Conservation (phyloP, 2,888 invertebrate species). For the Chaitophorus viminalis region DNA sequence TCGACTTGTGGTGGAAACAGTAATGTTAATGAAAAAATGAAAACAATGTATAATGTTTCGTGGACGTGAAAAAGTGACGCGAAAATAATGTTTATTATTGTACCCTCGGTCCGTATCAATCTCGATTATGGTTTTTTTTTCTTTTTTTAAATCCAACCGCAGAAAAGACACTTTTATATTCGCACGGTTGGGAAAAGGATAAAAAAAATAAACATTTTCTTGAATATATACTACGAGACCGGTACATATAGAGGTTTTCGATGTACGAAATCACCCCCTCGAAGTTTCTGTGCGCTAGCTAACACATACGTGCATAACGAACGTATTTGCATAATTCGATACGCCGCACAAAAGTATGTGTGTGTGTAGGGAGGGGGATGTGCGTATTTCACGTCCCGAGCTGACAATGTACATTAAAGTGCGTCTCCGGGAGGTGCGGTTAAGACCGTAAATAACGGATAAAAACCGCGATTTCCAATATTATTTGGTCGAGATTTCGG, state of each 20-base stretch:
- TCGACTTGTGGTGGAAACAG: too few species aligned
- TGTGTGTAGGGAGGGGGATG: not conserved
- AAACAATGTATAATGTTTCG: not conserved
- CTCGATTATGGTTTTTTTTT: not conserved
- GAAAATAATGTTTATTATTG: not conserved
- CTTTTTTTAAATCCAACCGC: not conserved
- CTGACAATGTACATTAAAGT: not conserved
- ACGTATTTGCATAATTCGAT: constrained; percentile 42
- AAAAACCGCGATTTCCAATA: not conserved
- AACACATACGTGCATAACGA: not conserved
- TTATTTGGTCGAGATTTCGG: not conserved
- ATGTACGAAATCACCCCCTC: not conserved
- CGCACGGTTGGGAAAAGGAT: not conserved
- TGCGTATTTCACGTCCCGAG: not conserved
- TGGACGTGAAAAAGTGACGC: not conserved
- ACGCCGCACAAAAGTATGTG: too few species aligned
- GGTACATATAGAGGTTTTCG: not conserved
- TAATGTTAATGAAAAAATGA: too few species aligned
- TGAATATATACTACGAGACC: not conserved
- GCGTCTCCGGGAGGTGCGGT: not conserved
- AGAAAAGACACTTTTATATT: not conserved
- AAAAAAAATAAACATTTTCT: too few species aligned
- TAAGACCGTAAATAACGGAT: not conserved
- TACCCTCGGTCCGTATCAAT: not conserved
- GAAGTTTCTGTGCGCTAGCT: not conserved